Evolutionary conservation across 2,888 invertebrate genomes (phyloP).

Genomic region (Tinea pellionella): DNA sequence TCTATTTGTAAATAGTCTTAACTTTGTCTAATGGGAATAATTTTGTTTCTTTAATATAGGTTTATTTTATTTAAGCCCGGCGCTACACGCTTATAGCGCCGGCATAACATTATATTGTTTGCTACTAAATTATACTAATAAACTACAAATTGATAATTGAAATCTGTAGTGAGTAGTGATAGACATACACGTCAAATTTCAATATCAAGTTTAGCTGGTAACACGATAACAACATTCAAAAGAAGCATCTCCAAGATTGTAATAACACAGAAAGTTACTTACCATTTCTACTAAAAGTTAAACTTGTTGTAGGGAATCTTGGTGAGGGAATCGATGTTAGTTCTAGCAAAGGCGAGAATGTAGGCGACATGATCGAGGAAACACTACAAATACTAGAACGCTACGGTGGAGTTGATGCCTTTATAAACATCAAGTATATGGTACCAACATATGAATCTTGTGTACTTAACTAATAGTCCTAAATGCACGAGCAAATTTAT

Average conservation of each 20-base stretch:
- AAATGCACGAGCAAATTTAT: not conserved
- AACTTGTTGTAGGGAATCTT: conserved; percentile 74
- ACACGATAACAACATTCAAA: not conserved
- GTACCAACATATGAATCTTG: conserved; percentile 97
- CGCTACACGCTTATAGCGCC: too few species aligned
- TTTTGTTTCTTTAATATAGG: too few species aligned
- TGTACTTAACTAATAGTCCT: conserved; percentile 72
- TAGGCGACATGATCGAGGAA: conserved; percentile 92
- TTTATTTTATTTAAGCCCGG: too few species aligned
- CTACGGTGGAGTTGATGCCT: conserved; percentile 95
- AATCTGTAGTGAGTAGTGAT: not conserved
- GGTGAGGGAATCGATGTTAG: conserved; percentile 93
- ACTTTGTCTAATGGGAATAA: not conserved
- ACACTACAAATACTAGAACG: conserved; percentile 91
- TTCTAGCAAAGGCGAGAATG: conserved; percentile 86
- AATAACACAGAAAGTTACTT: not conserved
- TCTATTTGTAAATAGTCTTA: conserved; percentile 14
- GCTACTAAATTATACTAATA: too few species aligned
- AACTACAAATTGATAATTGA: not conserved
- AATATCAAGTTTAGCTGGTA: not conserved
- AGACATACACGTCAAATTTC: not conserved
- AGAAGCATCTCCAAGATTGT: conserved; percentile 5
- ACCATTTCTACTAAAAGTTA: not conserved
- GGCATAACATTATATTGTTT: too few species aligned
- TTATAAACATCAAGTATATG: conserved; percentile 98